Percentiles rank a stretch among this genome's conserved stretches.
Conservation (phyloP, 2,797 vertebrate species). For the Loriculus beryllinus region DNA sequence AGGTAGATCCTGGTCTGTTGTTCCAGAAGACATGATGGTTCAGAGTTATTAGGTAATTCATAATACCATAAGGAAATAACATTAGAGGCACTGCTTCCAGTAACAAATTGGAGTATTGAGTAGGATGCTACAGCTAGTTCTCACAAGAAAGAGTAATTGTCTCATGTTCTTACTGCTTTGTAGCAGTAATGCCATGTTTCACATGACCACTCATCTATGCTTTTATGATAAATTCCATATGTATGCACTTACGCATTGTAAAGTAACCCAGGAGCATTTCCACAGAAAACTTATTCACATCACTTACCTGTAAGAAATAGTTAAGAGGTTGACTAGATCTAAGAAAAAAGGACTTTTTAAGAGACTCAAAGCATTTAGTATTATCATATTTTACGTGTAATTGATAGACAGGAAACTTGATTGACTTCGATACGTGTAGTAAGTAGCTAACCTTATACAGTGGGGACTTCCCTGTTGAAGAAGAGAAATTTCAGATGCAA, state of each 20-base stretch:
- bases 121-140: not conserved
- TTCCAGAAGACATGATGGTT: not conserved
- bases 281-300: not conserved
- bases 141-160: not conserved
- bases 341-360: not conserved
- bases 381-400: not conserved
- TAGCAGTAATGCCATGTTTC: not conserved
- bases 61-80: not conserved
- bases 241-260: not conserved
- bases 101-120: not conserved
- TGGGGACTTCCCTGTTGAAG: slow-evolving; percentile 59
- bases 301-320: not conserved
- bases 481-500: slow-evolving; percentile 45
- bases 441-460: slow-evolving; percentile 48
- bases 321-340: not conserved
- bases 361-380: not conserved
- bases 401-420: slow-evolving; percentile 50
- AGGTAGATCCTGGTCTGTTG: not conserved
- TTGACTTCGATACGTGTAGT: slow-evolving; percentile 34
- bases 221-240: not conserved
- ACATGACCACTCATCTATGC: not conserved
- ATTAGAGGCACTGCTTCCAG: not conserved
- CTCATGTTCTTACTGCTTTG: not conserved
- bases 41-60: not conserved
- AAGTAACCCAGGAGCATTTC: not conserved